Base-by-base conservation (phyloP, 2,113 vertebrate genomes). In the Rutilus rutilus region DNA sequence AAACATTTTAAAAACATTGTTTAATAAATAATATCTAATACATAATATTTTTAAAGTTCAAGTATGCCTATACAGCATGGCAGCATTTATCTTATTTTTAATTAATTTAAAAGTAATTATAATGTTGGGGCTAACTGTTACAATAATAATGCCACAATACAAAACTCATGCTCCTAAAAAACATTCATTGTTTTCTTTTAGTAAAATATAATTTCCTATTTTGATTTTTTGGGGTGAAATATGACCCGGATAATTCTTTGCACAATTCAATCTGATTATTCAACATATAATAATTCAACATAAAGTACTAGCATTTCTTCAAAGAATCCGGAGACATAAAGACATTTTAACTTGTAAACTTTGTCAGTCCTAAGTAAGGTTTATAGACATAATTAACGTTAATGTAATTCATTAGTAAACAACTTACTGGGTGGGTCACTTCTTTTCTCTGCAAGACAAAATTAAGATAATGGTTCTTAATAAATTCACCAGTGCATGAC, bases 391-490 rank as follows among this genome's bases (percentile, higher is more conserved):
- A 50, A 78, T 64, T 57, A 30, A 67, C 1, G 3, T 67, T 67
- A 0, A 19, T 33, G 4, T 67, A 33, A 67, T 21, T 45, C 5
- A 45, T n/a, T 60, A 36, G 74, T 78, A 64, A 82, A 82, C 23
- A 86, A 95, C 95, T 21, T 95, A 96, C 95, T 95, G 65, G 90
- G 81, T 87, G 93, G 91, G 54, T 94, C 95, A 15, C 94, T 92
- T 91, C 94, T 95, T 92, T 94, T 95, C 87, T 96, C 95, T 96
- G 94, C 90, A 92, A 94, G 93, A 93, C 91, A 94, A 91, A 95
- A 93, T 92, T 82, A 62, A 91, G 80, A 90, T 69, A 80, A 78
- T 90, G 64, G 75, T 89, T 77, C 80, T 9, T 27, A 69, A 8
- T 69, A 42, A 36, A 23, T 19, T 80, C 8, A 81, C 12, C 6